Evolutionary conservation across 2,113 vertebrate genomes (phyloP).

Genomic region (Marmota flaviventris): DNA sequence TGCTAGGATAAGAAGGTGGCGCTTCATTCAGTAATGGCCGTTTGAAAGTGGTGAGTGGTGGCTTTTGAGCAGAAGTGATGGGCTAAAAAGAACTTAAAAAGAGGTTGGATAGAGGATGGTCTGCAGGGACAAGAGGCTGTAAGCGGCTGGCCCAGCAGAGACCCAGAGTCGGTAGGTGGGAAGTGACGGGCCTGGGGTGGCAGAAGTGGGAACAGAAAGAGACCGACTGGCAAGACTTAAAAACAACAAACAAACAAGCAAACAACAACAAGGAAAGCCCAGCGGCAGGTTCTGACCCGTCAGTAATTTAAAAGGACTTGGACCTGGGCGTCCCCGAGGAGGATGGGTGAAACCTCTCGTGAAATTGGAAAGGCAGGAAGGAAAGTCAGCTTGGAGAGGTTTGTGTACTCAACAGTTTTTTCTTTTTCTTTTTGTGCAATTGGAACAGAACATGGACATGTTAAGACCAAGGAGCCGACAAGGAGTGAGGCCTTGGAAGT

Average conservation of each 20-base stretch:
- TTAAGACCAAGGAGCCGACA: neutral
- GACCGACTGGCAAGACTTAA: neutral
- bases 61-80: neutral
- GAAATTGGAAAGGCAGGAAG: fast-evolving
- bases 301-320: neutral
- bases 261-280: neutral
- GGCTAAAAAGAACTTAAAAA: neutral
- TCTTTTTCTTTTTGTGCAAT: neutral
- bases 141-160: neutral
- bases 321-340: neutral
- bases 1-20: neutral
- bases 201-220: neutral
- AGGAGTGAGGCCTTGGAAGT: neutral
- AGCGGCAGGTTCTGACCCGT: neutral
- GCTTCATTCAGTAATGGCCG: neutral
- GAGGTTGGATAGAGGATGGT: neutral
- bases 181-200: neutral
- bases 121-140: neutral
- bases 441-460: neutral
- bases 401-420: no score
- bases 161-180: neutral
- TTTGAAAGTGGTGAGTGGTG: neutral
- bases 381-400: neutral
- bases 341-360: neutral
- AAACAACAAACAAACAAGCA: no score